A percentile compares a stretch with the other conserved stretches of the same genome.
phyloP scores from a whole-genome alignment of 2,797 vertebrate genomes.

The Enteromius viviparus region DNA sequence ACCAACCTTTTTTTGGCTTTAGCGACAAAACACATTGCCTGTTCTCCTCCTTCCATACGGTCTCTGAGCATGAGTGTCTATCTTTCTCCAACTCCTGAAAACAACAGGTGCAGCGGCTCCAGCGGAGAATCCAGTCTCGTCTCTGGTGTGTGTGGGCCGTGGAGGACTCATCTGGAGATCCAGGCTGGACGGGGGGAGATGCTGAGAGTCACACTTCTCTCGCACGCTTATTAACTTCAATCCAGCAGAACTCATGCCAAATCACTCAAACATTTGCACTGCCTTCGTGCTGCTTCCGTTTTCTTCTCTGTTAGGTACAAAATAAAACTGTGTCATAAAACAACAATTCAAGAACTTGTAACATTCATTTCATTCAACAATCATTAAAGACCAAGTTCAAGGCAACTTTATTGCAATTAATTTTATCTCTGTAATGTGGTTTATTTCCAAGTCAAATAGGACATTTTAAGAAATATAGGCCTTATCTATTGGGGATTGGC shows the following conservation, averaged over 20 bases:
- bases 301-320: not conserved
- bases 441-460: not conserved
- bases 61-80: slow-evolving; percentile 28
- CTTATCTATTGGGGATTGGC: not conserved
- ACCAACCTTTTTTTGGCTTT: not conserved
- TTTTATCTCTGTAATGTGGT: not conserved
- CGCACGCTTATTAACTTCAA: slow-evolving; percentile 66
- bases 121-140: slow-evolving; percentile 56
- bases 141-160: slow-evolving; percentile 58
- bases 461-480: not conserved
- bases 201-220: slow-evolving; percentile 60
- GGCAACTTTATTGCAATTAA: not conserved
- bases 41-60: slow-evolving; percentile 37
- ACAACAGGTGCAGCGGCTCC: slow-evolving; percentile 62
- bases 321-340: not conserved
- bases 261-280: slow-evolving; percentile 53
- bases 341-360: not conserved
- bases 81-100: slow-evolving; percentile 44
- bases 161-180: slow-evolving; percentile 66
- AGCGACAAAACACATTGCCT: slow-evolving; percentile 2
- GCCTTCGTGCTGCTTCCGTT: slow-evolving; percentile 48
- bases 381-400: not conserved
- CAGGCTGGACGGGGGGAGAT: slow-evolving; percentile 61
- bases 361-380: not conserved
- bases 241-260: slow-evolving; percentile 66